Evolutionary conservation across 2,113 vertebrate genomes (phyloP).

Genomic region (Podarcis cretensis): DNA sequence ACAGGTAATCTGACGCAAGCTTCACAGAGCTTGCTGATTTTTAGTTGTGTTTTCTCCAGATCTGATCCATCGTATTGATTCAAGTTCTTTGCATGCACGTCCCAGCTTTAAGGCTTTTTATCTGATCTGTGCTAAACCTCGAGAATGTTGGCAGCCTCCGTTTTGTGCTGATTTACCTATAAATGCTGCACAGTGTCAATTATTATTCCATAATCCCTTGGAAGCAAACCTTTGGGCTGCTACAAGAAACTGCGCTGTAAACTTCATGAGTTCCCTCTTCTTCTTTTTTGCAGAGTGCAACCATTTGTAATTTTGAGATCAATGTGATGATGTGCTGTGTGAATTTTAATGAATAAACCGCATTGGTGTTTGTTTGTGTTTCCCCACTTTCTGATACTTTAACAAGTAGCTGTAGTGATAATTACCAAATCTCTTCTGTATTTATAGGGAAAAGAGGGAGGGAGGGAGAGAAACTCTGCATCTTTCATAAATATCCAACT

Average conservation of each 20-base stretch:
- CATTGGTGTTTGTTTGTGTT: conserved; percentile 66
- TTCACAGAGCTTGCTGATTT: neutral
- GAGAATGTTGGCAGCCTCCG: neutral
- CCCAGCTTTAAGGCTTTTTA: neutral
- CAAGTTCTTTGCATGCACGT: neutral
- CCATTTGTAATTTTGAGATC: conserved; percentile 62
- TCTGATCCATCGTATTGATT: neutral
- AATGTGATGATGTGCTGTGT: conserved; percentile 58
- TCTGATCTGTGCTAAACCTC: too few relatives aligned
- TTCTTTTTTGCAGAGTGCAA: conserved; percentile 27
- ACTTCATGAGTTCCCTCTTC: neutral
- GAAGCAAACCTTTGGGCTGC: neutral
- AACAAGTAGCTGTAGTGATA: conserved; percentile 69
- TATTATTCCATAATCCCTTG: conserved; percentile 40
- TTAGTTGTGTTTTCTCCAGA: neutral
- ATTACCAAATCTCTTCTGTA: conserved; percentile 69
- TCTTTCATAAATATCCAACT: conserved; percentile 71
- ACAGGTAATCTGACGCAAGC: neutral
- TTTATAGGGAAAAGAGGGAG: conserved; percentile 29
- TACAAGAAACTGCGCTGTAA: conserved; percentile 14
- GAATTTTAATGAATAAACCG: conserved; percentile 71
- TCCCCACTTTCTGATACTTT: conserved; percentile 76
- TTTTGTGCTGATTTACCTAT: conserved; percentile 14
- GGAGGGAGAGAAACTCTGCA: neutral
- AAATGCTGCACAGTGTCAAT: conserved; percentile 26